Conservation (phyloP, 2,888 invertebrate species). For the Spialia ferax region DNA sequence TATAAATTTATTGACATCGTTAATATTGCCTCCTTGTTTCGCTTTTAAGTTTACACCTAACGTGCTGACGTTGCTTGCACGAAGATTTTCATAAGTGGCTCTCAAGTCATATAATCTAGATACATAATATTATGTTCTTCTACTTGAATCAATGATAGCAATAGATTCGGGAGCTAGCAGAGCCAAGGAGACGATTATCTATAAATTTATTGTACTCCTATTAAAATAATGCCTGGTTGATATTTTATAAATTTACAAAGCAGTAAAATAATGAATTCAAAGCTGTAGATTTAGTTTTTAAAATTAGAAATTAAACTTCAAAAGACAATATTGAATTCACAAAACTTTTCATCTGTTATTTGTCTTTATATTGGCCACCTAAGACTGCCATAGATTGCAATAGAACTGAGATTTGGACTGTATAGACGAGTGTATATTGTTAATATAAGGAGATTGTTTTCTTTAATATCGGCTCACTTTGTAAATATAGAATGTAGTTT, state of each 20-base stretch:
- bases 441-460: conserved; percentile 51
- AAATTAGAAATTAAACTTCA: not conserved
- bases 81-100: not conserved
- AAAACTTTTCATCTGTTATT: not conserved
- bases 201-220: no score
- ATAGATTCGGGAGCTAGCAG: not conserved
- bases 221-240: no score
- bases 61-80: conserved; percentile 17
- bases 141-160: not conserved
- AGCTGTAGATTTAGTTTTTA: not conserved
- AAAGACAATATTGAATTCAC: no score
- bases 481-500: conserved; percentile 74
- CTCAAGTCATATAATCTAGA: not conserved
- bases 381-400: conserved; percentile 44
- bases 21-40: conserved; percentile 31
- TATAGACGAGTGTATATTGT: conserved; percentile 70
- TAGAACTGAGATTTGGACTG: conserved; percentile 57
- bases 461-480: conserved; percentile 66
- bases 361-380: conserved; percentile 7
- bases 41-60: conserved; percentile 8
- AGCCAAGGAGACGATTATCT: not conserved
- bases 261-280: not conserved
- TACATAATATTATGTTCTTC: conserved; percentile 2
- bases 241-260: no score
- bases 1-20: conserved; percentile 33